Evolutionary conservation across 2,888 invertebrate species (phyloP).

Genomic region (Ecliptopera silaceata): DNA sequence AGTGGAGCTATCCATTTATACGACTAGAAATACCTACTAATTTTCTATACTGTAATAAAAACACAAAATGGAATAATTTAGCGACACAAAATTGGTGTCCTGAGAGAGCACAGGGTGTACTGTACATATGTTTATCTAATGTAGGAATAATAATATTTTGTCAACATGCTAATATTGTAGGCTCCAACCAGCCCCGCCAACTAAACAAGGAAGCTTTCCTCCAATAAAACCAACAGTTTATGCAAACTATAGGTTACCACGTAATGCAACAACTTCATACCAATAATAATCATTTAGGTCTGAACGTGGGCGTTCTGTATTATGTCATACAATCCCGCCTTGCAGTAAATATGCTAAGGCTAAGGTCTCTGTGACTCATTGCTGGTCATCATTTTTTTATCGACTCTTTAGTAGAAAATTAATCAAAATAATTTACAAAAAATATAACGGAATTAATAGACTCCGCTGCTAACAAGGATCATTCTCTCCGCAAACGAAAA

Average conservation of each 20-base stretch:
- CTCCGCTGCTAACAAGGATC: no score
- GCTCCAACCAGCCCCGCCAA: background rate
- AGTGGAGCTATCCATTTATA: no score
- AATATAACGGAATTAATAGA: no score
- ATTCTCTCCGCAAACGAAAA: no score
- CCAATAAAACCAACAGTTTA: constrained; percentile 22
- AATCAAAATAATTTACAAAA: no score
- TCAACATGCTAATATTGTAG: constrained; percentile 15
- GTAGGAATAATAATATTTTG: constrained; percentile 1
- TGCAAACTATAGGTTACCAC: constrained; percentile 10
- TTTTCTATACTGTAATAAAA: no score
- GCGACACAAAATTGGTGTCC: background rate
- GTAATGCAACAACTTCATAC: constrained; percentile 27
- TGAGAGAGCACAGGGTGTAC: background rate
- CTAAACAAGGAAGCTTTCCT: constrained; percentile 22
- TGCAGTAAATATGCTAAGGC: constrained; percentile 10
- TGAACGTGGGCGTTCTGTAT: constrained; percentile 21
- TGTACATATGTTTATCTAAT: background rate
- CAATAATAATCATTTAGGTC: constrained; percentile 26
- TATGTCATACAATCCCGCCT: constrained; percentile 21
- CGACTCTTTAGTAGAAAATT: no score
- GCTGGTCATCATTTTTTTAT: background rate
- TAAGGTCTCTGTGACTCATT: constrained; percentile 1
- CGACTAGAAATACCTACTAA: no score
- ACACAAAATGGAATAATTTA: background rate